Evolutionary conservation across 2,113 vertebrate genomes (phyloP), one percentile per base, ranked within the genome.

Genomic region (Entelurus aequoreus): DNA sequence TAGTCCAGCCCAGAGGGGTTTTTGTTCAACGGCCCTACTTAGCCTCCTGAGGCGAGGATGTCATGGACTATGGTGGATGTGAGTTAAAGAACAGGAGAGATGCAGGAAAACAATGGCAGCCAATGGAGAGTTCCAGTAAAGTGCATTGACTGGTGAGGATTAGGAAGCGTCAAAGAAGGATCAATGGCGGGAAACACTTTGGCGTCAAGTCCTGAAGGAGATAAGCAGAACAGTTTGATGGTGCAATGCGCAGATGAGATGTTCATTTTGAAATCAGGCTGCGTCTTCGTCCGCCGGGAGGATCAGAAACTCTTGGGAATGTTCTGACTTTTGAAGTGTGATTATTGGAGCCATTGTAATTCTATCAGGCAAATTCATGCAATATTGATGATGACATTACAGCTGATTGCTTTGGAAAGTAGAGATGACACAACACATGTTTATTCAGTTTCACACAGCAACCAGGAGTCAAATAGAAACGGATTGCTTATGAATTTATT

Each of bases 41-140:
- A 63, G 15, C 50, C 68, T 37, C 48, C 69, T 75, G 53, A 75
- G 63, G 71, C 65, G 48, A 63, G 49, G 28, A 28, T 66, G 70
- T 70, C 71, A 77, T 73, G 38, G 53, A 28, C 42, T 65, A 50
- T 63, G 61, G 69, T 65, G 21, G 40, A 13, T 52, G 72, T 71
- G 28, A 28, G 67, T 67, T 40, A 68, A 68, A 63, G 62, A 42
- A 66, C 61, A 74, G 64, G 4, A 66, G 47, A 44, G 62, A 49
- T 11, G 16, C 12, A 28, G 68, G 53, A 61, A 61, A 44, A 66
- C 56, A 63, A 21, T 48, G 52, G 51, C 54, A 48, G 42, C 12
- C 15, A 51, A 42, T 35, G 53, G 35, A 54, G 7, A 5, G 21
- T 11, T 58, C 13, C 36, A 71, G 44, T 53, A 56, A 36, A 65